Evolutionary conservation across 2,797 vertebrate species (phyloP), one percentile per base, ranked within the genome.

Genomic region (Danio jaintianensis): DNA sequence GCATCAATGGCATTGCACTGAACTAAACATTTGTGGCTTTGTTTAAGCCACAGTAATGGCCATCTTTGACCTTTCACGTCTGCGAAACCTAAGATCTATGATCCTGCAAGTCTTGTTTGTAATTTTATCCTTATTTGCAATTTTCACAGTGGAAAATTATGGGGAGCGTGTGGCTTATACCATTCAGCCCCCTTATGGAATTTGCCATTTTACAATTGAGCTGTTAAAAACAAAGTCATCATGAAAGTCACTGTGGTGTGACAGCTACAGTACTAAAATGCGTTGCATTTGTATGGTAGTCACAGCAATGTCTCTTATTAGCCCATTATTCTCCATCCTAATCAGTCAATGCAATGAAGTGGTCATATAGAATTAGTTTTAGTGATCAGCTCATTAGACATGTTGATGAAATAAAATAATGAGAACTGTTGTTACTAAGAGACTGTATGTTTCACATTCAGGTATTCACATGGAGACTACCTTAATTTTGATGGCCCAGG

Each of bases 401-500:
- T 42, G 7, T 18, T 53, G 36, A 59, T 67, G 66, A 82, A 79
- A 76, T 38, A 7, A 47, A 3, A 67, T 16, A 55, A 67, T 16
- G 9, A 18, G 6, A 67, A 59, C n/a, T 8, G 29, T 3, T 59
- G 42, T 8, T 16, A 42, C 29, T 68, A 7, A 76, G 8, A 66
- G 50, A 40, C 36, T 62, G 9, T 8, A n/a, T 67, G 18, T 81
- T n/a, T 56, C 10, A 74, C 81, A 80, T 84, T 38, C 85, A 99
- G 97, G 85, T 98, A 96, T 88, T 96, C 94, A 95, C 97, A 99
- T 0, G 96, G 96, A 67, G 97, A 99, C 90, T 96, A 94, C 79
- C 84, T 98, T 48, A 96, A 97, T 15, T 99, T 99, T 5, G 97
- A 99, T 0, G 97, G 97, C 22, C 95, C 94, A 0, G 97, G 97